Base-by-base conservation (phyloP, 2,113 vertebrate genomes). In the Saccopteryx bilineata region DNA sequence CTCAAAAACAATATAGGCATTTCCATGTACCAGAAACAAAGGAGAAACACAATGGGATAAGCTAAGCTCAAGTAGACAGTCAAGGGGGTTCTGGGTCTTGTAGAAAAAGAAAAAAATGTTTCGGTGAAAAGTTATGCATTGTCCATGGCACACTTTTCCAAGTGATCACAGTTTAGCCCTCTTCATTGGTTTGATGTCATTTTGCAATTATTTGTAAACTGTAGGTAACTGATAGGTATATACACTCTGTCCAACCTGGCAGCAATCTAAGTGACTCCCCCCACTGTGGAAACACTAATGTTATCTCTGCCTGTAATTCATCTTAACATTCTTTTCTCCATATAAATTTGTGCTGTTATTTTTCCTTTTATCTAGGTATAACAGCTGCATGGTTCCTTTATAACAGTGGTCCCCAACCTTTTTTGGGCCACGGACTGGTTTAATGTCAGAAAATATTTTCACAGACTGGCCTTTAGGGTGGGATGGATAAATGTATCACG, bases 291-390 rank as follows among this genome's bases (percentile, higher is more conserved):
- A 82, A 66, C 10, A 76, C n/a, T 33, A 82, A 58, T 74, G 63
- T 68, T 12, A 39, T 69, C 39, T 84, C 52, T 68, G n/a, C n/a
- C 2, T 69, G 28, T 18, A 75, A 58, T 69, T 50, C 79, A 84
- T 21, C 33, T 89, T 52, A 84, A 89, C 52, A 60, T 76, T 94
- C 28, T 48, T 83, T 46, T 46, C 39, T 65, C 58, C 58, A 50
- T 21, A 82, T 56, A 63, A 87, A 74, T 74, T 56, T 68, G 60
- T 50, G 17, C 23, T 50, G 9, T 60, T 58, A 28, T 23, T 89
- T 75, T 83, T 89, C 50, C 78, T 83, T 83, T 76, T 83, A 89
- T 60, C 52, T 89, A 63, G 31, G 52, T 52, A 52, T 33, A 39
- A 52, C 39, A 89, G 68, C 61, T 58, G 26, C 26, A 33, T 90